Conservation (phyloP, 2,888 invertebrate genomes). For the Galerucella pusilla region DNA sequence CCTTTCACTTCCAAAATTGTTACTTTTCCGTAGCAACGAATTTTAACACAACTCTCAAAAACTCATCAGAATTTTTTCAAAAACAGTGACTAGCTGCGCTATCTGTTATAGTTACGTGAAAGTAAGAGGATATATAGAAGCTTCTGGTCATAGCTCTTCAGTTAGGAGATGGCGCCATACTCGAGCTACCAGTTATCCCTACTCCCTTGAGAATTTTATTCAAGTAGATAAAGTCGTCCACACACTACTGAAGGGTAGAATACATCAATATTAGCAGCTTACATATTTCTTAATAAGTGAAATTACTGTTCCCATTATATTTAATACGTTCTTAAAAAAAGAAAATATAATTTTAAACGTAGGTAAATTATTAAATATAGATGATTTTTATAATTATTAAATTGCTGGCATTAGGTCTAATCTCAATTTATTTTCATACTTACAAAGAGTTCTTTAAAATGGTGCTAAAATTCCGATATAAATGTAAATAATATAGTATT, state of each 20-base stretch:
- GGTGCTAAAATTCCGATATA: too few species aligned
- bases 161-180: neutral
- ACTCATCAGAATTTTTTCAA: neutral
- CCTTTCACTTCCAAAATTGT: slow-evolving; percentile 2
- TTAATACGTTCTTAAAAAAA: neutral
- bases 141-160: neutral
- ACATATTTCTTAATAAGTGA: neutral
- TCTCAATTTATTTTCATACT: too few species aligned
- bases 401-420: too few species aligned
- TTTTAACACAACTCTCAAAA: too few species aligned
- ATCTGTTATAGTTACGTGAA: neutral
- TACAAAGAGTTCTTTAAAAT: too few species aligned
- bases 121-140: neutral
- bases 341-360: too few species aligned
- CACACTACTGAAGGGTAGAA: neutral
- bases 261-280: neutral
- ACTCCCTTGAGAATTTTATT: neutral
- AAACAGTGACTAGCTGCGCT: neutral
- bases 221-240: slow-evolving; percentile 2
- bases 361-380: too few species aligned
- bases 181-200: neutral
- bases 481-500: too few species aligned
- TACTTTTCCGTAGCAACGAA: neutral
- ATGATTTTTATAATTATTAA: too few species aligned
- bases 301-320: neutral